Evolutionary conservation across 1,140 invertebrate genomes (phyloP).

Genomic region (Phenacoccus solenopsis): DNA sequence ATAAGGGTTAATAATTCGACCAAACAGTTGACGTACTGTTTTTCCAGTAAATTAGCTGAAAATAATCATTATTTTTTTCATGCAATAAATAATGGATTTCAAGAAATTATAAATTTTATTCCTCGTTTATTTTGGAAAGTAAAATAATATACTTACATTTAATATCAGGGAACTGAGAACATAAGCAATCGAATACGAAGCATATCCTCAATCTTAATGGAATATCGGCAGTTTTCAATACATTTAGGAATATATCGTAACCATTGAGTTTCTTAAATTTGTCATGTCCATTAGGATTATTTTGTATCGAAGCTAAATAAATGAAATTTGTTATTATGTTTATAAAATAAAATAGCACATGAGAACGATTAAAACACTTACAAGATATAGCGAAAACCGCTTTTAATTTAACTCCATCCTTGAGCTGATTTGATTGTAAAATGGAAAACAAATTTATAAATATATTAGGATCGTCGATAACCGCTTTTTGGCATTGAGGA

Average conservation of each 20-base stretch:
- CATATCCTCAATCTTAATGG: background rate
- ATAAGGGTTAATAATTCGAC: background rate
- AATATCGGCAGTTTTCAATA: constrained; percentile 2
- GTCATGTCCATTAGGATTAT: background rate
- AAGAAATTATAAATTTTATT: background rate
- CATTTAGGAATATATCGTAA: background rate
- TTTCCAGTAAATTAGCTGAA: background rate
- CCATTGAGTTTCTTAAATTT: background rate
- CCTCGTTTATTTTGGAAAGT: background rate
- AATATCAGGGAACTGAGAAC: background rate
- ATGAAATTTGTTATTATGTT: background rate
- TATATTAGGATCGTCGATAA: background rate
- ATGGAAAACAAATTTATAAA: background rate
- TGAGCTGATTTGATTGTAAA: background rate
- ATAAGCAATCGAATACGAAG: constrained; percentile 1
- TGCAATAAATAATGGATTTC: background rate
- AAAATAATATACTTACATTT: background rate
- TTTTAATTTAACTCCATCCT: background rate
- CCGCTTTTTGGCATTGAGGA: background rate
- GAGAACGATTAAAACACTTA: background rate
- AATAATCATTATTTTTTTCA: background rate
- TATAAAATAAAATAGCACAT: no score
- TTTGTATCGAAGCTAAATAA: background rate
- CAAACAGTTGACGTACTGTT: background rate
- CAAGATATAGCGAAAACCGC: background rate